Percentiles rank a stretch among this genome's conserved stretches.
These are phyloP conservation scores for Rotaria macrura DNA, from an alignment of 2,888 invertebrate genomes.

Conservation along the genomic window DNA sequence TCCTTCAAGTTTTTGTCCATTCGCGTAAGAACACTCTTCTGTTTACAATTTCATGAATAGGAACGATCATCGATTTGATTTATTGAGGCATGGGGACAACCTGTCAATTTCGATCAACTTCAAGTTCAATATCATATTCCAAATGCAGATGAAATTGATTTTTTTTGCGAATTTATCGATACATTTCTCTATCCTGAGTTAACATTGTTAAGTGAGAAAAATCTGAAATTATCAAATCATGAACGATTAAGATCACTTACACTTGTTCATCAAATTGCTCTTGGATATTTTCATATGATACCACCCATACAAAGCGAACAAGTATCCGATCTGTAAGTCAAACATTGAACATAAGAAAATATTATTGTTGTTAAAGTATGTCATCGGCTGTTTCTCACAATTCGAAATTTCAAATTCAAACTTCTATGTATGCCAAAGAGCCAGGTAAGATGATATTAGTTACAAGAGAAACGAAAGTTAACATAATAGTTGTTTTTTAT, in stretches of 20 bases:
- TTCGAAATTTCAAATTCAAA: background rate
- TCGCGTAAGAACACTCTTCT: slow-evolving; percentile 1
- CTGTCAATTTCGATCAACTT: background rate
- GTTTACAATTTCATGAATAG: no score
- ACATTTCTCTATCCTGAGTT: slow-evolving; percentile 17
- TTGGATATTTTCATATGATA: background rate
- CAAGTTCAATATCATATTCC: slow-evolving; percentile 28
- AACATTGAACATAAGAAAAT: no score
- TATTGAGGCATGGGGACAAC: slow-evolving; percentile 25
- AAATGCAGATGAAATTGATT: slow-evolving; percentile 11
- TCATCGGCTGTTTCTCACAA: background rate
- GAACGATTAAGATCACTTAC: background rate
- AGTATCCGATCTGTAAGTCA: background rate
- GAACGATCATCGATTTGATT: no score
- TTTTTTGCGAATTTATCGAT: slow-evolving; percentile 9
- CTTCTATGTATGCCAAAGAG: background rate
- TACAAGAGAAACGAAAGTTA: background rate
- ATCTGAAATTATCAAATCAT: background rate
- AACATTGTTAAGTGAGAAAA: background rate
- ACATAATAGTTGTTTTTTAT: background rate
- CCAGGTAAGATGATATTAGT: no score
- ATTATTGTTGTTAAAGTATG: no score
- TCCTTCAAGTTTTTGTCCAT: slow-evolving; percentile 26
- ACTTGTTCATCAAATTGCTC: background rate
- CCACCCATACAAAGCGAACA: background rate